Percentiles rank a stretch among this genome's conserved stretches.
Conservation (phyloP, 2,888 invertebrate genomes). For the Melipona bicolor region DNA sequence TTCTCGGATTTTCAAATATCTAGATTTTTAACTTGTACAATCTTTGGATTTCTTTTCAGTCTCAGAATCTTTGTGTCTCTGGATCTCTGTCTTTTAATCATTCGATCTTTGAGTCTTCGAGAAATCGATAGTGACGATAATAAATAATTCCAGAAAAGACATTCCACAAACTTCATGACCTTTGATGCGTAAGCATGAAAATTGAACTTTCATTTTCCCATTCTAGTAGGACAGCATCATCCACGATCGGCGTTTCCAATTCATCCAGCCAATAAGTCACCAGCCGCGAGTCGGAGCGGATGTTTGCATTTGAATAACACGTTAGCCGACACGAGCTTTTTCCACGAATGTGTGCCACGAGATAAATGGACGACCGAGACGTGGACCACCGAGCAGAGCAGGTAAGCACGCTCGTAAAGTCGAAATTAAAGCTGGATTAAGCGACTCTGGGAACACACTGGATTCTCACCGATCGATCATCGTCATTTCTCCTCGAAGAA, state of each 20-base stretch:
- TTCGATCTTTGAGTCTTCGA: neutral
- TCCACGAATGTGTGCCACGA: constrained; percentile 75
- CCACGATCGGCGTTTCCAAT: constrained; percentile 47
- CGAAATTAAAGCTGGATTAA: constrained; percentile 74
- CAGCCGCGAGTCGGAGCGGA: constrained; percentile 59
- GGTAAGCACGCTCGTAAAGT: constrained; percentile 74
- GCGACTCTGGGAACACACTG: constrained; percentile 23
- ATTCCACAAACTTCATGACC: too few species aligned
- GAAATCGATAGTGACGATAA: too few species aligned
- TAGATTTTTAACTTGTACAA: neutral
- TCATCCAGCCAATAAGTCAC: constrained; percentile 74
- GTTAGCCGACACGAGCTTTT: constrained; percentile 78
- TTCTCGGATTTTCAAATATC: too few species aligned
- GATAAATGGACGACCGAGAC: constrained; percentile 74
- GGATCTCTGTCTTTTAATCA: neutral
- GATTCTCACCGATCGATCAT: constrained; percentile 59
- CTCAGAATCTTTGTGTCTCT: neutral
- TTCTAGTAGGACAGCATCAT: constrained; percentile 2
- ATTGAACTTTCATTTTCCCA: neutral
- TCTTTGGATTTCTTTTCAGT: neutral
- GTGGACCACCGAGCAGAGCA: constrained; percentile 76
- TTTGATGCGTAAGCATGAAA: neutral
- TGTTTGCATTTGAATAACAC: constrained; percentile 82
- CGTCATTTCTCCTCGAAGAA: constrained; percentile 34
- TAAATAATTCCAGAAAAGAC: too few species aligned